Evolutionary conservation across 2,797 vertebrate species (phyloP), one percentile per base, ranked within the genome.

Genomic region (Pogoniulus pusillus): DNA sequence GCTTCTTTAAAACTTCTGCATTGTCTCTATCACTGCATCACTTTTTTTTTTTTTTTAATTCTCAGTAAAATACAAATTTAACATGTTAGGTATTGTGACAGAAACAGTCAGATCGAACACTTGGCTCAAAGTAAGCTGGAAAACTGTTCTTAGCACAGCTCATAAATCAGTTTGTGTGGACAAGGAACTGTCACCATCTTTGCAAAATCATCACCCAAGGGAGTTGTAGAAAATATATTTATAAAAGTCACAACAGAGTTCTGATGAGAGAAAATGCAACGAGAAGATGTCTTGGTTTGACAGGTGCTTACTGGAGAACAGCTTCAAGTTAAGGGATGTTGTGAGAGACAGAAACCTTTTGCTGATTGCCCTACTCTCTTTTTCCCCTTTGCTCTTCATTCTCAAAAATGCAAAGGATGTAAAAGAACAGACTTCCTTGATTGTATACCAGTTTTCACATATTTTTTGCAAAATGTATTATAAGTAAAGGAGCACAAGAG

Each of bases 211-310:
- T 53, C 15, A 87, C 8, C 8, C 12, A 58, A 58, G 17, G 11
- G 5, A 82, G 13, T 69, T 82, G 26, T 5, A 51, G 82, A 87
- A 59, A n/a, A n/a, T n/a, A 53, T 39, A 76, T 55, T 91, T 45
- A 62, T 2, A 72, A 71, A 85, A 80, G 71, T 10, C 13, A 53
- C 7, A 78, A 41, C 23, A 29, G 3, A 59, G 27, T 16, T 71
- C 7, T 0, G 0, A 51, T 30, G 10, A 85, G 26, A 70, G 18
- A 66, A 85, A 74, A 6, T 41, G n/a, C 34, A 73, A 51, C 4
- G 14, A 49, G 29, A 51, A 77, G 69, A 69, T 19, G 10, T 30
- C 43, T 77, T 51, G 24, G 20, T 51, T 55, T 86, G 13, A 84
- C 14, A 37, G 49, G 16, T 69, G 13, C 12, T 72, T 54, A 12